Evolutionary conservation across 2,888 invertebrate species (phyloP).

Genomic region (Ernsta delagoae): DNA sequence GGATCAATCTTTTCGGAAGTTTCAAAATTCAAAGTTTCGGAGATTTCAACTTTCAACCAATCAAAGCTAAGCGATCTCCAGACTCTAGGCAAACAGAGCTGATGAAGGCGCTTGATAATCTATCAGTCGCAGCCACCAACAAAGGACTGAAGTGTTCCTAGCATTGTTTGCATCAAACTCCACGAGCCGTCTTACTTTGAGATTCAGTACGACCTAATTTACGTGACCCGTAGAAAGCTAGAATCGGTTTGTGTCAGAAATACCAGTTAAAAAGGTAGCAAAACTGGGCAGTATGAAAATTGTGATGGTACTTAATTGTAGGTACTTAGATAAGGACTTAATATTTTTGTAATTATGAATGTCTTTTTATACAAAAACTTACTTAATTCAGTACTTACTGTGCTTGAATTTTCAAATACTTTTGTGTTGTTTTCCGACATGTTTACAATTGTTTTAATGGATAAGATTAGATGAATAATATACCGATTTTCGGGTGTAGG

Average conservation of each 20-base stretch:
- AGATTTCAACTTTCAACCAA: not conserved
- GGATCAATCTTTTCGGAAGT: no score
- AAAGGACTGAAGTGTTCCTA: not conserved
- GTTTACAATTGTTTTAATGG: no score
- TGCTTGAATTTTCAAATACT: no score
- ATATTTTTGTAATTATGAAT: no score
- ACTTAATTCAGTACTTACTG: no score
- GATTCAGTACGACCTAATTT: slow-evolving; percentile 1
- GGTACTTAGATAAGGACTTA: not conserved
- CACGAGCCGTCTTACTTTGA: not conserved
- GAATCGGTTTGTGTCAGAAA: not conserved
- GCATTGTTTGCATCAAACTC: not conserved
- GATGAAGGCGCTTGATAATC: not conserved
- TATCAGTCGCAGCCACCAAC: not conserved
- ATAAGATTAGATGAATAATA: no score
- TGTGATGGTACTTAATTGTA: no score
- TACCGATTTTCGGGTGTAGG: no score
- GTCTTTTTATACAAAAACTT: no score
- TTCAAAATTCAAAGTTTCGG: not conserved
- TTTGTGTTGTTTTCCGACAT: no score
- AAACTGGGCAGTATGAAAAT: not conserved
- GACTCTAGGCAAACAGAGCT: not conserved
- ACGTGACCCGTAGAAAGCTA: not conserved
- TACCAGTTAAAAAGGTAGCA: not conserved
- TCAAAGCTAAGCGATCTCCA: not conserved